Evolutionary conservation across 2,888 invertebrate genomes (phyloP).

Genomic region (Idaea straminata): DNA sequence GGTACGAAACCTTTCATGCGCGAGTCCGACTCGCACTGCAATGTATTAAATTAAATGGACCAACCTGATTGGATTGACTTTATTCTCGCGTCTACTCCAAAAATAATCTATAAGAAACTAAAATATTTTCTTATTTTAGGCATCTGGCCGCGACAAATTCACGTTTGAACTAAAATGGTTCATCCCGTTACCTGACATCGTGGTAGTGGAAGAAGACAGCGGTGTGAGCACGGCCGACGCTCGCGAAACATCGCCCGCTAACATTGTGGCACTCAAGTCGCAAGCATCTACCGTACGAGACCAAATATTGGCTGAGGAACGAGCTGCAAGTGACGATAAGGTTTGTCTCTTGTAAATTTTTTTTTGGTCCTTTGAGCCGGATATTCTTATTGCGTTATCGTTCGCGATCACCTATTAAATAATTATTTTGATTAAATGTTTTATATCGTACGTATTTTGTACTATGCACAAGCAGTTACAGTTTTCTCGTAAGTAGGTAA

Average conservation of each 20-base stretch:
- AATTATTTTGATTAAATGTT: too few species aligned
- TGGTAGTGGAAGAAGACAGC: conserved; percentile 84
- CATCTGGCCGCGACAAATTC: conserved; percentile 92
- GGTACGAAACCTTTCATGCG: too few species aligned
- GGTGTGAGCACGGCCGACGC: conserved; percentile 60
- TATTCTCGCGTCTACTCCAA: too few species aligned
- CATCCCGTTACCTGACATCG: conserved; percentile 91
- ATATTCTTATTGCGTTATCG: too few species aligned
- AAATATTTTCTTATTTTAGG: conserved; percentile 56
- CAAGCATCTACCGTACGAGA: conserved; percentile 93
- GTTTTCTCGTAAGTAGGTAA: too few species aligned
- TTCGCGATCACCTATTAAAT: too few species aligned
- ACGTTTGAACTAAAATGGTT: conserved; percentile 97
- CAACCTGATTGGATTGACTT: too few species aligned
- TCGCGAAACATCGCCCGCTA: conserved; percentile 86
- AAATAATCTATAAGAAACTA: neutral
- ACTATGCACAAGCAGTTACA: too few species aligned
- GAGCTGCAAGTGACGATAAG: conserved; percentile 83
- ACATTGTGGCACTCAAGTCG: conserved; percentile 90
- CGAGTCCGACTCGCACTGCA: too few species aligned
- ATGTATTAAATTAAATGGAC: too few species aligned
- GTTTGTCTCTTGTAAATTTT: conserved; percentile 41
- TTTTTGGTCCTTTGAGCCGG: too few species aligned
- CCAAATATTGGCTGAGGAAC: conserved; percentile 90
- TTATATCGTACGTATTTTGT: too few species aligned